These are phyloP conservation scores for Drosophila willistoni DNA, from an alignment of 1,140 invertebrate species.

Conservation along the genomic window DNA sequence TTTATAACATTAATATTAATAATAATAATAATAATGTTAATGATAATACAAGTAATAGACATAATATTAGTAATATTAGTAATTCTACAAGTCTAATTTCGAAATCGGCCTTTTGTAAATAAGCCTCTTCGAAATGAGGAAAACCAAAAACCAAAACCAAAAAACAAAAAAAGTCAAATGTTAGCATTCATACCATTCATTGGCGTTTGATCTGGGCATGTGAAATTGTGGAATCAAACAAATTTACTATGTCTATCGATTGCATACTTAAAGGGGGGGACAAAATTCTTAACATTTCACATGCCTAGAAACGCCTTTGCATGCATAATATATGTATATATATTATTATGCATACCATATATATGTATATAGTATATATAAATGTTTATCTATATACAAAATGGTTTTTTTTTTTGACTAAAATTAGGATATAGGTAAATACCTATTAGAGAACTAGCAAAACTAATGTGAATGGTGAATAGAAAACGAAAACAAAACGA, in stretches of 20 bases:
- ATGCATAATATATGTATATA: slow-evolving; percentile 20
- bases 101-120: slow-evolving; percentile 80
- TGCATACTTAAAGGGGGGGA: too few species aligned
- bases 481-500: not conserved
- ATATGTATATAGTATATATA: slow-evolving; percentile 16
- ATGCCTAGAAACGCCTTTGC: too few species aligned
- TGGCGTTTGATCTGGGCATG: too few species aligned
- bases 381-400: slow-evolving; percentile 16
- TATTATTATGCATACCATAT: slow-evolving; percentile 28
- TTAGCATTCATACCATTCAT: slow-evolving; percentile 58
- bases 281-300: too few species aligned
- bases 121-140: slow-evolving; percentile 76
- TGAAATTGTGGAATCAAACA: too few species aligned
- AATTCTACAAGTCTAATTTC: slow-evolving; percentile 80
- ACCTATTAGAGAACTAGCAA: slow-evolving; percentile 1
- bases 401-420: slow-evolving; percentile 36
- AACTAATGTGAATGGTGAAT: slow-evolving; percentile 1
- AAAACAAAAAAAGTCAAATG: slow-evolving; percentile 51
- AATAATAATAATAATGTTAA: slow-evolving; percentile 22
- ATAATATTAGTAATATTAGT: slow-evolving; percentile 74
- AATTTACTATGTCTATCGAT: too few species aligned
- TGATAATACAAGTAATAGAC: slow-evolving; percentile 42
- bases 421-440: slow-evolving; percentile 20
- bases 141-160: not conserved
- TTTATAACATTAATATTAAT: slow-evolving; percentile 60